Base-by-base conservation (phyloP, 2,888 invertebrate species). In the Ophion ellenae region DNA sequence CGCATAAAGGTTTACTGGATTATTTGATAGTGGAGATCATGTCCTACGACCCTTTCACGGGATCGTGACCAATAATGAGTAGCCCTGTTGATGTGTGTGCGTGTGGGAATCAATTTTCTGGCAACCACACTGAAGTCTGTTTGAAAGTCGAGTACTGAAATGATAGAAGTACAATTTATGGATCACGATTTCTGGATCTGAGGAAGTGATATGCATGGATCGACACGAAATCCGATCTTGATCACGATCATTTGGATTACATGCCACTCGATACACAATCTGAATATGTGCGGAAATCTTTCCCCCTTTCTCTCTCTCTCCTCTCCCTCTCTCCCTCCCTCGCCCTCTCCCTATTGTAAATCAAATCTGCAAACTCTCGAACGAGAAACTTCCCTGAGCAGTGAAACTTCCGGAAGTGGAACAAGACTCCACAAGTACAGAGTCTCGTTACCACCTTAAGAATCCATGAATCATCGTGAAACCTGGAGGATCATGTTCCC, bases 381-480 rank as follows among this genome's bases (percentile, higher is more conserved):
- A 69, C 20, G 66, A 66, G 66, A 78, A 81, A 76, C 61, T 63
- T 73, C 14, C 69, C 61, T 45, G 73, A 71, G 53, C 59, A 70
- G 83, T 78, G 81, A 81, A 81, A 83, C 74, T 80, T 69, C 80
- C 86, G 86, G 83, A 83, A 81, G 83, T 81, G 66, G 69, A 77
- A 64, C 77, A 28, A 47, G 63, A 28, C 28, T 64, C 53, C 32
- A 17, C 66, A 28, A 11, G 36, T 7, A 9, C 20, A 63, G 47
- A 40, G 6, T 59, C 66, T 80, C 24, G 36, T 73, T 81, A 69
- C 36, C 53, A 20, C 59, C 53, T 71, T 80, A 71, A 61, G 71
- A 71, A 80, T 76, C 76, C 45, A 73, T 71, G 79, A 70, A 75
- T 70, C 28, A 61, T 59, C 66, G 73, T 69, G 71, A 69, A 63